Evolutionary conservation across 1,140 invertebrate species (phyloP), one percentile per base, ranked within the genome.

Genomic region (Dryas iulia): DNA sequence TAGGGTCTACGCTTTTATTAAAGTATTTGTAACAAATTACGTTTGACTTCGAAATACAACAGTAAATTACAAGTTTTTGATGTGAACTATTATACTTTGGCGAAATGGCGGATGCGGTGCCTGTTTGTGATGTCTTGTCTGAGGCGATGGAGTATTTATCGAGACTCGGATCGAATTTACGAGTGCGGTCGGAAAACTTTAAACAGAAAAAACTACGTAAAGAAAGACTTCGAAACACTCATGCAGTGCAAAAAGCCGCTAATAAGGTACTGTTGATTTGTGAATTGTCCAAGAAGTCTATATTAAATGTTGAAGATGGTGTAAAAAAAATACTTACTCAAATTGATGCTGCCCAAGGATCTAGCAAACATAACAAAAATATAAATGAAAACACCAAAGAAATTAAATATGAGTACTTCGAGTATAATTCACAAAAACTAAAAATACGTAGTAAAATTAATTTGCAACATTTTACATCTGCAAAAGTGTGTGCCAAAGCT

Each of bases 71-170:
- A 28, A 14, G 30, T 69, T 10, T 31, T 70, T 59, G 69, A 71
- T 73, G 61, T 59, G 47, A 56, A 54, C 14, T 47, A 47, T 28
- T 28, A 6, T 56, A 52, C 54, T 54, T 53, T 11, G 12, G 61
- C 59, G 76, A 89, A 86, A 91, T 91, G 89, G 86, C 86, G 79
- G 86, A 84, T 60, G 78, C 85, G 59, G 78, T 82, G 57, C 79
- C 86, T 58, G 76, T 84, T 63, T 77, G 77, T 60, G 86, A 87
- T 78, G 82, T 89, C 12, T 72, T 91, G 61, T 79, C 84, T 61
- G 81, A 87, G 35, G 87, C 89, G 8, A 83, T 83, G 76, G 87
- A 89, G 73, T 91, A 91, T 84, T 81, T 91, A 62, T 82, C 79
- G 8, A 91, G 87, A 78, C 74, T 91, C n/a, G 89, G 89, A 6